phyloP scores from a whole-genome alignment of 1,140 invertebrate species.

The Archegozetes longisetosus region DNA sequence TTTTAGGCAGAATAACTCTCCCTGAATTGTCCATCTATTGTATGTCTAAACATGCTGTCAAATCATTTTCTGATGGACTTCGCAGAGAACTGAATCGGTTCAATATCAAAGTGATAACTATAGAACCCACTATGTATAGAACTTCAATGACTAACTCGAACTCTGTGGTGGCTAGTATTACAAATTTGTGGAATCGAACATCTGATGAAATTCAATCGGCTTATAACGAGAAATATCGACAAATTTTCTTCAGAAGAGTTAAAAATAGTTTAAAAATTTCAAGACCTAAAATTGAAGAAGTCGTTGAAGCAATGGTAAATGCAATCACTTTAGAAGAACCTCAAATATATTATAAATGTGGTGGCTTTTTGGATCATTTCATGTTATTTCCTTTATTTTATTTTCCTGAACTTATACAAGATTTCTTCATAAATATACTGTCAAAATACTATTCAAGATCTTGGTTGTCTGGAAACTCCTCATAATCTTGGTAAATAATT shows the following conservation, averaged over 20 bases:
- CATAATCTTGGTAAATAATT: too few relatives aligned
- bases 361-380: too few relatives aligned
- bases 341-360: too few relatives aligned
- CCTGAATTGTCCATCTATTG: slow-evolving; percentile 33
- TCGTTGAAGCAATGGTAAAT: slow-evolving; percentile 28
- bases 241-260: slow-evolving; percentile 23
- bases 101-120: too few relatives aligned
- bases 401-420: too few relatives aligned
- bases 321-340: too few relatives aligned
- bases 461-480: too few relatives aligned
- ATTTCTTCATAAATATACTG: too few relatives aligned
- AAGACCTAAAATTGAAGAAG: slow-evolving; percentile 25
- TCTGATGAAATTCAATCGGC: slow-evolving; percentile 25
- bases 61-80: slow-evolving; percentile 36
- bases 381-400: too few relatives aligned
- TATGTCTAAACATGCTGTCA: slow-evolving; percentile 36
- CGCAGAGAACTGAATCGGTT: slow-evolving; percentile 33
- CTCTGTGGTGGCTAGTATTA: not conserved
- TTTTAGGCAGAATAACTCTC: not conserved
- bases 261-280: slow-evolving; percentile 7
- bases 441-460: too few relatives aligned
- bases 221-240: slow-evolving; percentile 28
- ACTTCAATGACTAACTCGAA: slow-evolving; percentile 25
- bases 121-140: slow-evolving; percentile 34
- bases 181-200: slow-evolving; percentile 24